A percentile compares a stretch with the other conserved stretches of the same genome.
These are phyloP conservation scores for Apteryx owenii DNA, from an alignment of 2,113 vertebrate genomes.

Conservation along the genomic window DNA sequence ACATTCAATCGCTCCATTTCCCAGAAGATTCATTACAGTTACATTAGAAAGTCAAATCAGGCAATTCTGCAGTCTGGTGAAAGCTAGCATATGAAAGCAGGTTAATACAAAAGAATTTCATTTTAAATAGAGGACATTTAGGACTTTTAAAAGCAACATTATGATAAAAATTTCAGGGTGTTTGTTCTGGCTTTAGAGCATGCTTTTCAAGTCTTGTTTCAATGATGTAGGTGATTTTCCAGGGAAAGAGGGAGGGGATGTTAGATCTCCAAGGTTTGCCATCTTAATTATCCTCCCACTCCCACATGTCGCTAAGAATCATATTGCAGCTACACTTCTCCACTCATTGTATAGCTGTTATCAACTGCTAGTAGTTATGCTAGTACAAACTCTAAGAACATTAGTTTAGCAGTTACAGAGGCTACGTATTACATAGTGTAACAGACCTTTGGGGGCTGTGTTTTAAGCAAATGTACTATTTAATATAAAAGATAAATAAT, in stretches of 20 bases:
- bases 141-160: conserved; percentile 81
- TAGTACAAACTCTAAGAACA: background rate
- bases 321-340: conserved; percentile 25
- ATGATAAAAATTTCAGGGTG: conserved; percentile 75
- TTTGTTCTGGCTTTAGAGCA: conserved; percentile 67
- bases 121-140: conserved; percentile 84
- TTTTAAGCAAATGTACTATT: background rate
- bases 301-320: conserved; percentile 67
- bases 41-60: conserved; percentile 99
- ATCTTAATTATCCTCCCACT: conserved; percentile 77
- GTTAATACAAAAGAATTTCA: conserved; percentile 85
- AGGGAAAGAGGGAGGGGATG: conserved; percentile 29
- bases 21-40: conserved; percentile 94
- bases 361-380: background rate
- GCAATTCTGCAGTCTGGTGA: conserved; percentile 88
- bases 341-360: background rate
- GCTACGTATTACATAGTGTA: background rate
- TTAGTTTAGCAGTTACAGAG: background rate
- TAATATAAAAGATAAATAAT: background rate
- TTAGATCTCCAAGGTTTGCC: conserved; percentile 73
- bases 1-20: conserved; percentile 82
- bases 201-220: conserved; percentile 61
- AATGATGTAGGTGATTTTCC: conserved; percentile 52
- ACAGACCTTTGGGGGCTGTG: background rate
- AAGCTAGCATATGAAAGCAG: conserved; percentile 80